Conservation (phyloP, 30 jellyfish, hydroid and myxozoan species). For the Chrysaora quinquecirrha region DNA sequence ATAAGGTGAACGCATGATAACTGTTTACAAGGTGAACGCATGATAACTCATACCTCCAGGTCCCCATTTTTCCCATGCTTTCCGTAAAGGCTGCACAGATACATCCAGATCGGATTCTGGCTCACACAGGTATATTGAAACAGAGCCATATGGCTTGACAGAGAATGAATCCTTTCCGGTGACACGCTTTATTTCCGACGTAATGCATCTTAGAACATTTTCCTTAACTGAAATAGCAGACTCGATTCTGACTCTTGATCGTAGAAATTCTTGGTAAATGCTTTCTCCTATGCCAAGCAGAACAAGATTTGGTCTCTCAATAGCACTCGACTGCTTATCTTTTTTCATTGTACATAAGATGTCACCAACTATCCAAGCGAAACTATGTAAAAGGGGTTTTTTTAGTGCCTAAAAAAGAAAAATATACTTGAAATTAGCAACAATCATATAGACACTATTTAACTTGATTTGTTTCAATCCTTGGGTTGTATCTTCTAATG, state of each 20-base stretch:
- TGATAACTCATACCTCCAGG: too few relatives aligned
- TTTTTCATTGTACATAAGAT: conserved; percentile 58
- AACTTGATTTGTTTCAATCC: too few relatives aligned
- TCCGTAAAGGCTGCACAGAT: conserved; percentile 39
- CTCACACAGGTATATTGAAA: conserved; percentile 78
- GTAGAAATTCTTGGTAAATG: conserved; percentile 36
- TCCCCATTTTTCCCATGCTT: conserved; percentile 15
- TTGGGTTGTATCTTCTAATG: too few relatives aligned
- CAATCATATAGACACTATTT: too few relatives aligned
- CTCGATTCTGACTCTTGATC: conserved; percentile 28
- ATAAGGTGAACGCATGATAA: too few relatives aligned
- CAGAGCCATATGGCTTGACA: conserved; percentile 74
- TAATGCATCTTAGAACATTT: conserved; percentile 35
- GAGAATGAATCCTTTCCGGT: conserved; percentile 44
- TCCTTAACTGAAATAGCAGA: conserved; percentile 39
- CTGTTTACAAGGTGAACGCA: too few relatives aligned
- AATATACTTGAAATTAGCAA: too few relatives aligned
- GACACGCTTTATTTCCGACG: conserved; percentile 48
- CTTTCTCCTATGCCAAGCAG: conserved; percentile 47
- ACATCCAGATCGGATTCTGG: conserved; percentile 84
- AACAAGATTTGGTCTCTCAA: conserved; percentile 37
- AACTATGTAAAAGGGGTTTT: conserved; percentile 23
- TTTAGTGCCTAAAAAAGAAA: background rate
- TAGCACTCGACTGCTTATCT: background rate
- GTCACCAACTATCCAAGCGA: conserved; percentile 80